phyloP scores from a whole-genome alignment of 2,797 vertebrate genomes.

The Epinephelus malabaricus region DNA sequence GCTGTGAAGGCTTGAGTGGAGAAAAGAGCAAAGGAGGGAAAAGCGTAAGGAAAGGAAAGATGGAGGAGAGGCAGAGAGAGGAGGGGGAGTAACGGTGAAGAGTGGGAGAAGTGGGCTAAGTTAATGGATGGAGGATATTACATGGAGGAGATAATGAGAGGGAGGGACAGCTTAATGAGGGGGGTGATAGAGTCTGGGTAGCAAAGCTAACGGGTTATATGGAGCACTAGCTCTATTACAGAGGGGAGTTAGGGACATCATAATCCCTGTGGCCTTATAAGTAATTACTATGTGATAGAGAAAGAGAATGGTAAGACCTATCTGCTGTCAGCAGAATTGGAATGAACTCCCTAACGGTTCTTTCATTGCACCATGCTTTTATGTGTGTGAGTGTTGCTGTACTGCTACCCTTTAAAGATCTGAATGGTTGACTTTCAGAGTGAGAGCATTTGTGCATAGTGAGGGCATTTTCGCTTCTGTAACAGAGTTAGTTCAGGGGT shows the following conservation, averaged over 20 bases:
- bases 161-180: constrained; percentile 72
- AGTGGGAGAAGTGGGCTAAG: constrained; percentile 50
- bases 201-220: constrained; percentile 70
- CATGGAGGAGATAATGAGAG: constrained; percentile 68
- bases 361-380: constrained; percentile 38
- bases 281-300: constrained; percentile 80
- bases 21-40: constrained; percentile 54
- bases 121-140: constrained; percentile 77
- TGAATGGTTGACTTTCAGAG: constrained; percentile 58
- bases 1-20: constrained; percentile 63
- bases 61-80: constrained; percentile 20
- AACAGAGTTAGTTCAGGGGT: constrained; percentile 2
- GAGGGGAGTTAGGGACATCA: constrained; percentile 74
- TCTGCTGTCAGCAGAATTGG: constrained; percentile 81
- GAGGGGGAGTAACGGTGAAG: constrained; percentile 32
- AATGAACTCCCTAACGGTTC: constrained; percentile 70
- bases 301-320: constrained; percentile 69
- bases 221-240: constrained; percentile 76
- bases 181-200: constrained; percentile 60
- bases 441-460: constrained; percentile 26
- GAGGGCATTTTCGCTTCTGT: constrained; percentile 22
- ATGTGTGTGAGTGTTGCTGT: constrained; percentile 34
- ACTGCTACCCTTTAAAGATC: constrained; percentile 44
- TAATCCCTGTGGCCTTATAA: constrained; percentile 80
- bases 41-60: constrained; percentile 37